Evolutionary conservation across 2,888 invertebrate genomes (phyloP).

Genomic region (Campoplex capitator): DNA sequence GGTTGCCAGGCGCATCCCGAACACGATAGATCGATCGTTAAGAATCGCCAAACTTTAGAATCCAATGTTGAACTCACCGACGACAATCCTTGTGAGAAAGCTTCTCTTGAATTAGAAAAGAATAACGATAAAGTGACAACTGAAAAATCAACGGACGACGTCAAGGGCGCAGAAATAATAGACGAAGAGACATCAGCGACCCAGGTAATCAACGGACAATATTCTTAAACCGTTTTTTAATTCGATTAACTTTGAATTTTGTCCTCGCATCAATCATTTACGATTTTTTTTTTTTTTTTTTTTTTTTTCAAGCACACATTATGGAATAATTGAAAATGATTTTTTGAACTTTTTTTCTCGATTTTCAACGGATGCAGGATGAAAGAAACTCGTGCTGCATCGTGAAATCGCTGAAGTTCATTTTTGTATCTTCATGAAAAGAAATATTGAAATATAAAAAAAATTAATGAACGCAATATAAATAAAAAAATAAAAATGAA

Average conservation of each 20-base stretch:
- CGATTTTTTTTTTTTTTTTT: background rate
- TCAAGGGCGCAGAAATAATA: background rate
- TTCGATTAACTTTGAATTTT: background rate
- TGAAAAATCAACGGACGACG: background rate
- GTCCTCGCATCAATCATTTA: background rate
- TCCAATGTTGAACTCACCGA: background rate
- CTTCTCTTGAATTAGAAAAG: background rate
- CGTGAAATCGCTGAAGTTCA: too few relatives aligned
- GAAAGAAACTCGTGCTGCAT: too few relatives aligned
- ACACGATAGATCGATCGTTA: background rate
- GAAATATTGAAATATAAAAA: too few relatives aligned
- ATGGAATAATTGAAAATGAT: background rate
- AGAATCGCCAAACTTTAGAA: background rate
- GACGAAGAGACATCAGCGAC: background rate
- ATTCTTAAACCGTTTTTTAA: background rate
- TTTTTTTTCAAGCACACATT: background rate
- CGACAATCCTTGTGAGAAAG: too few relatives aligned
- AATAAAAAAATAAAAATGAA: too few relatives aligned
- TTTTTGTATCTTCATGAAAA: too few relatives aligned
- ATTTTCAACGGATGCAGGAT: too few relatives aligned
- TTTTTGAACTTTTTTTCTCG: background rate
- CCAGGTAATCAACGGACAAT: background rate
- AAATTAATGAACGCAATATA: too few relatives aligned
- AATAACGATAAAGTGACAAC: background rate
- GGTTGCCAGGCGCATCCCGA: conserved; percentile 47